phyloP scores from a whole-genome alignment of 1,140 invertebrate genomes.

The Zaprionus vittiger region DNA sequence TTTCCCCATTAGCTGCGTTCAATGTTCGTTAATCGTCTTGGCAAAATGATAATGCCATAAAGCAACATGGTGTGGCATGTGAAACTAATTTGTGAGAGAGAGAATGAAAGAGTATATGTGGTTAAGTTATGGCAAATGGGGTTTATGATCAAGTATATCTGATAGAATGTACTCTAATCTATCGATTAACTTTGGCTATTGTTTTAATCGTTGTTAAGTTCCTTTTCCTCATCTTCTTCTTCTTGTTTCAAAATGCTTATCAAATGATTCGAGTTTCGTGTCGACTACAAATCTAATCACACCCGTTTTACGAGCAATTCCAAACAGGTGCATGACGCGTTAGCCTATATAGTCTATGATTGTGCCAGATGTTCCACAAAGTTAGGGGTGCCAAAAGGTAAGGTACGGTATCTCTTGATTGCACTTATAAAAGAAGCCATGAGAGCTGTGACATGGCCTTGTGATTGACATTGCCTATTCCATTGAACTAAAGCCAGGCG shows the following conservation, averaged over 20 bases:
- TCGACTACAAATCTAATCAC: slow-evolving; percentile 26
- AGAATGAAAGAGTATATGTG: not conserved
- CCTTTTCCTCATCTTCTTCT: not conserved
- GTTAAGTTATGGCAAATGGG: not conserved
- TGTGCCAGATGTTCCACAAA: slow-evolving; percentile 17
- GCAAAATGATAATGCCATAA: slow-evolving; percentile 57
- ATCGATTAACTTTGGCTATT: slow-evolving; percentile 10
- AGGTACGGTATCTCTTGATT: slow-evolving; percentile 12
- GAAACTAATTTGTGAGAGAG: not conserved
- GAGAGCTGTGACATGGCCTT: slow-evolving; percentile 34
- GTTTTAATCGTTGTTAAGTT: slow-evolving; percentile 14
- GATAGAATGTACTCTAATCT: slow-evolving; percentile 20
- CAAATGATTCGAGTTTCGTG: not conserved
- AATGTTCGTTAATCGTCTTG: slow-evolving; percentile 51
- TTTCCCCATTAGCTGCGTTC: slow-evolving; percentile 28
- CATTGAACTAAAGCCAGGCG: not conserved
- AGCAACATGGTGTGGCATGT: slow-evolving; percentile 25
- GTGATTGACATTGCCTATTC: slow-evolving; percentile 53
- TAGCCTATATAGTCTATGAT: not conserved
- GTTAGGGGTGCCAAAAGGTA: not conserved
- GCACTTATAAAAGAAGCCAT: slow-evolving; percentile 10
- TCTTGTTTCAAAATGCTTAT: slow-evolving; percentile 1
- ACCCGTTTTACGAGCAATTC: slow-evolving; percentile 19
- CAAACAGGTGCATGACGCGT: slow-evolving; percentile 26
- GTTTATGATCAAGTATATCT: not conserved